Percentiles rank a stretch among this genome's conserved stretches.
These are phyloP conservation scores for Nestor notabilis DNA, from an alignment of 2,113 vertebrate genomes.

Conservation along the genomic window DNA sequence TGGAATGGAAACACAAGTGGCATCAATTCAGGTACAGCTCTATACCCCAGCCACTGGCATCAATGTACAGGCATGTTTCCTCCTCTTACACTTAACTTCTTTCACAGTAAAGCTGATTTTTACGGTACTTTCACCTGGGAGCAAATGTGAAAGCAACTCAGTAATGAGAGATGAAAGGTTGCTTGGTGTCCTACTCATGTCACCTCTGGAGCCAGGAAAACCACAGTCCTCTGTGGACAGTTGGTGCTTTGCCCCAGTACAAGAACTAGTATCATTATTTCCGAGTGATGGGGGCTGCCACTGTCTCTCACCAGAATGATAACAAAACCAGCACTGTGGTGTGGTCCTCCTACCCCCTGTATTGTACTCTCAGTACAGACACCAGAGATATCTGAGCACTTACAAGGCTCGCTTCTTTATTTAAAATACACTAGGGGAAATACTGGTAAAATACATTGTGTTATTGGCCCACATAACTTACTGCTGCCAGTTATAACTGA, in stretches of 20 bases:
- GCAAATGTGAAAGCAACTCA: neutral
- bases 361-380: neutral
- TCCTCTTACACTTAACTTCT: neutral
- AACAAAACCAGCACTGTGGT: neutral
- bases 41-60: neutral
- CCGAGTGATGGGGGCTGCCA: neutral
- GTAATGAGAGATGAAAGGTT: neutral
- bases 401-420: neutral
- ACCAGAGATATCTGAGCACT: neutral
- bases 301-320: neutral
- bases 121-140: neutral
- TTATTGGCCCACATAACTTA: neutral
- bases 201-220: neutral
- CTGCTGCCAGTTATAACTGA: neutral
- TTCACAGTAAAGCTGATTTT: neutral
- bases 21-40: neutral
- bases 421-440: neutral
- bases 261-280: neutral
- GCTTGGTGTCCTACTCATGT: neutral
- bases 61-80: neutral
- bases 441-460: neutral
- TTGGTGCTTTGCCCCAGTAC: neutral
- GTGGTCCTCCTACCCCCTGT: neutral
- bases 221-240: neutral
- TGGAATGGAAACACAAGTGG: neutral